Percentiles rank a stretch among this genome's conserved stretches.
These are phyloP conservation scores for Ennomos erosarius DNA, from an alignment of 2,888 invertebrate genomes.

Conservation along the genomic window DNA sequence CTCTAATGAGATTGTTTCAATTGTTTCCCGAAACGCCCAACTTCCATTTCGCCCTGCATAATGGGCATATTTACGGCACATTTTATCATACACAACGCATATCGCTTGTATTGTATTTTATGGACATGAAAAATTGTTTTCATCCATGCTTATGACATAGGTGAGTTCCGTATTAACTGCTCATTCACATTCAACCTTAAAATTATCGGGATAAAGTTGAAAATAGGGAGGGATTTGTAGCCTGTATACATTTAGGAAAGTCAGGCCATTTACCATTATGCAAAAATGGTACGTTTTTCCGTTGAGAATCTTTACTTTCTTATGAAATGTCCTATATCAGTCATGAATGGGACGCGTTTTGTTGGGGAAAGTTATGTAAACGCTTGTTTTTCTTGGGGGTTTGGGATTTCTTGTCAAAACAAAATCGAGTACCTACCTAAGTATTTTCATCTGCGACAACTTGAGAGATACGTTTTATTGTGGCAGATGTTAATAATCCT, in stretches of 20 bases:
- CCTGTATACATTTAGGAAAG: constrained; percentile 9
- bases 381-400: not conserved
- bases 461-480: too few relatives aligned
- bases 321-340: constrained; percentile 22
- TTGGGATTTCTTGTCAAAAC: not conserved
- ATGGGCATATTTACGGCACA: constrained; percentile 17
- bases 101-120: constrained; percentile 21
- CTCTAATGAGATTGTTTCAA: constrained; percentile 1
- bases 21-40: not conserved
- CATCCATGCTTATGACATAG: constrained; percentile 23
- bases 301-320: constrained; percentile 33
- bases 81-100: constrained; percentile 24
- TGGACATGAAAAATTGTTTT: constrained; percentile 34
- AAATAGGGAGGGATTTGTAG: not conserved
- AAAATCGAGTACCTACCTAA: too few relatives aligned
- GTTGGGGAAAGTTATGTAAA: constrained; percentile 5
- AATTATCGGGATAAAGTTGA: not conserved
- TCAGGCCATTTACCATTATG: constrained; percentile 36
- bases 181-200: constrained; percentile 13
- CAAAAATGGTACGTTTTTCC: constrained; percentile 32
- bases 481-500: too few relatives aligned
- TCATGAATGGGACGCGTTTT: constrained; percentile 20
- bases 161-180: constrained; percentile 8
- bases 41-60: constrained; percentile 5
- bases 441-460: too few relatives aligned